phyloP scores from a whole-genome alignment of 2,888 invertebrate genomes.

The Drosophila histrio region DNA sequence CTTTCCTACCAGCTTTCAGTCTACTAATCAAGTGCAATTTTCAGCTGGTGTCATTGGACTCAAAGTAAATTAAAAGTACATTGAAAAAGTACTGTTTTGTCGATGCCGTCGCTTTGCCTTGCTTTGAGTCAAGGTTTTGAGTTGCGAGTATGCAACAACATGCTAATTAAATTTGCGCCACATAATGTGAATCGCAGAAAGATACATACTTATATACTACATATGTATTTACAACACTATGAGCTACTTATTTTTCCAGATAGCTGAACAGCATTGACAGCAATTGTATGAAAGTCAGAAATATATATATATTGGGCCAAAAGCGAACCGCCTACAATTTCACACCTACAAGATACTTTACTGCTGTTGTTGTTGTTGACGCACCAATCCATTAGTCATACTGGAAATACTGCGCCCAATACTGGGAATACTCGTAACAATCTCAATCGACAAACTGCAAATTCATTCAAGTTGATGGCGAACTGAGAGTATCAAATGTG shows the following conservation, averaged over 20 bases:
- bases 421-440: conserved; percentile 17
- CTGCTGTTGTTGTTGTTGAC: conserved; percentile 31
- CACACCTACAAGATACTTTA: conserved; percentile 59
- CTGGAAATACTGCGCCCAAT: conserved; percentile 2
- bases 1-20: not conserved
- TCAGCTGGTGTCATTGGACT: conserved; percentile 11
- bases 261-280: conserved; percentile 22
- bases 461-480: conserved; percentile 56
- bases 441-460: conserved; percentile 42
- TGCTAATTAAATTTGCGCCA: conserved; percentile 48
- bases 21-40: not conserved
- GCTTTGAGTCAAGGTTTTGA: conserved; percentile 29
- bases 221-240: not conserved
- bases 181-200: conserved; percentile 12
- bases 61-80: conserved; percentile 8
- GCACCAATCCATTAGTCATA: conserved; percentile 60
- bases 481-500: conserved; percentile 45
- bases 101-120: conserved; percentile 2
- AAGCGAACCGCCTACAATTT: conserved; percentile 35
- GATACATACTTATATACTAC: not conserved
- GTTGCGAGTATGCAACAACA: conserved; percentile 42
- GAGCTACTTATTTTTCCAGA: conserved; percentile 22
- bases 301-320: conserved; percentile 11
- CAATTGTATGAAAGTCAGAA: conserved; percentile 20
- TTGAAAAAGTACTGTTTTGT: conserved; percentile 5